These are phyloP conservation scores for Channallabes apus DNA, from an alignment of 2,797 vertebrate genomes.

Conservation along the genomic window DNA sequence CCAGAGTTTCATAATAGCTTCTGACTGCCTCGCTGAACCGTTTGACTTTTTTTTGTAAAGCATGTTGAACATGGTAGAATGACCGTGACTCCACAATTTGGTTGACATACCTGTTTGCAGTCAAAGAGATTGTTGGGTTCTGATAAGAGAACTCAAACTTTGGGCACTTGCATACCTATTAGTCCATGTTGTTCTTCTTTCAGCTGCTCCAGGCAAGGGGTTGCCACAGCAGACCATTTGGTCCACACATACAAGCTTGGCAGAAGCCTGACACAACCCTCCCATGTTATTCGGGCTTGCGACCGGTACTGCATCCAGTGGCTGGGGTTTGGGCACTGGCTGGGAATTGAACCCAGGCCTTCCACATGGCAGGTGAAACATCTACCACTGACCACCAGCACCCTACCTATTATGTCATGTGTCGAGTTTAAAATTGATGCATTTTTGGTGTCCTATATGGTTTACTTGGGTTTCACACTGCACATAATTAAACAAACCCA, in stretches of 20 bases:
- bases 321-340: too few relatives aligned
- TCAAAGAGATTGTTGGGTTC: constrained; percentile 21
- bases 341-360: too few relatives aligned
- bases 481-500: neutral
- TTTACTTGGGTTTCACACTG: neutral
- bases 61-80: neutral
- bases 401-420: neutral
- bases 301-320: too few relatives aligned
- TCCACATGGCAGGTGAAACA: too few relatives aligned
- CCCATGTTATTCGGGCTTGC: too few relatives aligned
- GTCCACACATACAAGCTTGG: too few relatives aligned
- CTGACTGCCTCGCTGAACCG: constrained; percentile 4
- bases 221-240: too few relatives aligned
- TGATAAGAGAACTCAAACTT: neutral
- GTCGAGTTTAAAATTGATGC: neutral
- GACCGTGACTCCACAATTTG: neutral
- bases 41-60: constrained; percentile 13
- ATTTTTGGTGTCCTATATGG: neutral
- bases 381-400: too few relatives aligned
- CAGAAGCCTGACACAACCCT: too few relatives aligned
- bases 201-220: too few relatives aligned
- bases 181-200: neutral
- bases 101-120: constrained; percentile 14
- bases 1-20: constrained; percentile 13
- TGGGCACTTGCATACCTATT: neutral